Percentiles rank a stretch among this genome's conserved stretches.
Conservation (phyloP, 92 coral and sea anemone genomes). For the Heliopora coerulea region DNA sequence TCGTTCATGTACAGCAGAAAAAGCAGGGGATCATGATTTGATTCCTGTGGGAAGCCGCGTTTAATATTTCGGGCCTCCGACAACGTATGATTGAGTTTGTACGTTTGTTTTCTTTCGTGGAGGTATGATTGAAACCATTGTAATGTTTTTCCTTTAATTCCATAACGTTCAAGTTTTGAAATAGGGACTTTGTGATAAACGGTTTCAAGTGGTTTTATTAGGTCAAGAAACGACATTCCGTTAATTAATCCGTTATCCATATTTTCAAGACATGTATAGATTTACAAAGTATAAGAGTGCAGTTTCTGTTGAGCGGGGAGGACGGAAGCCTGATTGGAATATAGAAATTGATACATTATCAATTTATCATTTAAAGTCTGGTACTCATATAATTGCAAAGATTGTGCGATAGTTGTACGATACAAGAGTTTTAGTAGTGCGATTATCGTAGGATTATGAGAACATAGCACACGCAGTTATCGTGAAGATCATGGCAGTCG, state of each 20-base stretch:
- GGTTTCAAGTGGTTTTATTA: background rate
- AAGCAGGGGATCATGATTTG: constrained; percentile 2
- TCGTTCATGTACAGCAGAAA: too few relatives aligned
- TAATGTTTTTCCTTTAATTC: too few relatives aligned
- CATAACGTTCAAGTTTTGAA: too few relatives aligned
- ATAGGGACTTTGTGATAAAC: too few relatives aligned
- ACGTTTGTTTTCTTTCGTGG: background rate
- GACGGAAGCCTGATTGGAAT: constrained; percentile 21
- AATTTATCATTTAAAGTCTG: too few relatives aligned
- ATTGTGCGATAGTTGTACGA: too few relatives aligned
- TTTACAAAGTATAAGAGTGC: background rate
- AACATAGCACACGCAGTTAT: too few relatives aligned
- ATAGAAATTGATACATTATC: too few relatives aligned
- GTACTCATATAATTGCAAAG: too few relatives aligned
- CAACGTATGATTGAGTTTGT: background rate
- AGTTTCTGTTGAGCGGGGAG: constrained; percentile 6
- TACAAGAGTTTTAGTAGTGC: too few relatives aligned
- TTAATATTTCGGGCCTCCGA: background rate
- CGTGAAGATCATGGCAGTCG: too few relatives aligned
- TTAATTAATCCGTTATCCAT: background rate
- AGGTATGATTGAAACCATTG: constrained; percentile 3
- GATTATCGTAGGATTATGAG: too few relatives aligned
- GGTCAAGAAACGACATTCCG: background rate
- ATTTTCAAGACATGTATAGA: background rate
- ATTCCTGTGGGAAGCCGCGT: constrained; percentile 2